Percentiles rank a stretch among this genome's conserved stretches.
Conservation (phyloP, 2,888 invertebrate genomes). For the Cerastis leucographa region DNA sequence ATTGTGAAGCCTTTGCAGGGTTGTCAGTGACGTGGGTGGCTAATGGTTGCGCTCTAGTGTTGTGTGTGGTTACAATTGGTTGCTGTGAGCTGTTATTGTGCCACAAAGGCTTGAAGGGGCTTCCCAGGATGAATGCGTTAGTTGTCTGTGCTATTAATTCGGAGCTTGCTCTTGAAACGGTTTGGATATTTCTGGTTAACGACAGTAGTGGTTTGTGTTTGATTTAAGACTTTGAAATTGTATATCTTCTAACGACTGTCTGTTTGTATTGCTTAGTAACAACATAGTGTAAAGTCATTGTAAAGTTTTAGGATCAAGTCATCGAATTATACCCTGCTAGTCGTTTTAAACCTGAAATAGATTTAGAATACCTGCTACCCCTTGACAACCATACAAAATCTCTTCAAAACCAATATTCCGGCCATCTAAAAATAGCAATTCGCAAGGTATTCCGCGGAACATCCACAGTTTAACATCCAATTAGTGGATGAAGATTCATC, state of each 20-base stretch:
- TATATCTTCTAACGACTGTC: no score
- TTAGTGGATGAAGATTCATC: constrained; percentile 21
- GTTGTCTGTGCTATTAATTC: constrained; percentile 16
- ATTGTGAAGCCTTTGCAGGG: constrained; percentile 47
- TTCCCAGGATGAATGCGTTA: background rate
- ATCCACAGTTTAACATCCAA: constrained; percentile 40
- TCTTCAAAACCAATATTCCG: constrained; percentile 20
- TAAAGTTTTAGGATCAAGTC: background rate
- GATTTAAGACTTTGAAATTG: background rate
- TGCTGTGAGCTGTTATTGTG: constrained; percentile 21
- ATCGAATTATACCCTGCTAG: background rate
- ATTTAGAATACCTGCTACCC: background rate
- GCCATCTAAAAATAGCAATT: constrained; percentile 26
- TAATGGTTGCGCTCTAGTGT: constrained; percentile 22
- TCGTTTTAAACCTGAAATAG: background rate
- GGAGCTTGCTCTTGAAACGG: constrained; percentile 7
- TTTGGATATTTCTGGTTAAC: constrained; percentile 18
- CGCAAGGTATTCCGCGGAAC: constrained; percentile 5
- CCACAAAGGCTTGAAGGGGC: constrained; percentile 31
- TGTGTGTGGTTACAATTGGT: constrained; percentile 31
- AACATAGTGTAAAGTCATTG: background rate
- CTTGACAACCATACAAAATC: constrained; percentile 18
- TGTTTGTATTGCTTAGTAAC: background rate
- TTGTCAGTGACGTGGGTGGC: constrained; percentile 17
- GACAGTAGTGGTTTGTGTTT: background rate